Evolutionary conservation across 2,888 invertebrate species (phyloP).

Genomic region (Rhagium mordax): DNA sequence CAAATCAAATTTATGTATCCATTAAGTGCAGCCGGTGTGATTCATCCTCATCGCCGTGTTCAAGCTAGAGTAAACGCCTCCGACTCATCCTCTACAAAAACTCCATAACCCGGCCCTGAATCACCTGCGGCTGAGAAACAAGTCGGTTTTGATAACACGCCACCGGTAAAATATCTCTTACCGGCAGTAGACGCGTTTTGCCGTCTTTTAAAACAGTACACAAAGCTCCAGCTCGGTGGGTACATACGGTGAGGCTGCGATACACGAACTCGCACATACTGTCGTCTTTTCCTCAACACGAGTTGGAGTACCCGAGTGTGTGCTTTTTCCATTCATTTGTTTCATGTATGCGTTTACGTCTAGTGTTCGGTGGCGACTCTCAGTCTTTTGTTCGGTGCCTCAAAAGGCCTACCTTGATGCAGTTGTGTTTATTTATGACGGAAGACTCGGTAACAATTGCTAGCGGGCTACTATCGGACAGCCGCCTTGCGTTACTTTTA

Average conservation of each 20-base stretch:
- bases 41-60: background rate
- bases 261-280: background rate
- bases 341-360: constrained; percentile 10
- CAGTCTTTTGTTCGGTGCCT: background rate
- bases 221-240: constrained; percentile 29
- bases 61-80: background rate
- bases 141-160: constrained; percentile 36
- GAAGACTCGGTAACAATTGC: background rate
- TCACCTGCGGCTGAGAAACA: constrained; percentile 33
- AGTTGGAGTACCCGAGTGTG: background rate
- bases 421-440: constrained; percentile 8
- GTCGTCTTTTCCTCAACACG: background rate
- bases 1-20: no score
- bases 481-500: constrained; percentile 1
- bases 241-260: constrained; percentile 11
- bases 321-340: constrained; percentile 7
- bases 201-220: constrained; percentile 33
- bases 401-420: background rate
- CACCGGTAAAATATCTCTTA: constrained; percentile 37
- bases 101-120: constrained; percentile 26
- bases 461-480: background rate
- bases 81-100: background rate
- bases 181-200: constrained; percentile 33
- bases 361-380: constrained; percentile 1
- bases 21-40: no score